Evolutionary conservation across 2,888 invertebrate genomes (phyloP), one percentile per base, ranked within the genome.

Genomic region (Hirtodrosophila confusa): DNA sequence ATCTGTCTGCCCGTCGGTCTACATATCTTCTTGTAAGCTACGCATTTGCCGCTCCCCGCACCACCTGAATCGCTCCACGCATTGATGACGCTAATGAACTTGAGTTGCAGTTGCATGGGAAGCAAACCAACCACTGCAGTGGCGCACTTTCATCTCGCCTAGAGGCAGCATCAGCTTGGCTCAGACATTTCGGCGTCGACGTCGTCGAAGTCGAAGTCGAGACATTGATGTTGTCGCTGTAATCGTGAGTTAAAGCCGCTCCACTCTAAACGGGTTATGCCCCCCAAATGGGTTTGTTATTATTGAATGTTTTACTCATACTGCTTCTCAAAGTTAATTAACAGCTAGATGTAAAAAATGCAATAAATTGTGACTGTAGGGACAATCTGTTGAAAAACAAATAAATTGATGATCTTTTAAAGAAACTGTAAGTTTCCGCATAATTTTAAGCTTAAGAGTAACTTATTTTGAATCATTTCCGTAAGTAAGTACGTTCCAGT

Each of bases 61-160:
- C 29, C 41, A 37, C 39, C 37, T 33, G 33, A 49, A 53, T 17
- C 36, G 43, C 17, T 23, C 39, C 33, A 36, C 51, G 37, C 49
- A 53, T 51, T 50, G 63, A 64, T 75, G 69, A 78, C 75, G 67
- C 67, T 78, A 76, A 78, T 76, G 62, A 76, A 75, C 75, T 61
- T 61, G 51, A 63, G 69, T 53, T 69, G 75, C 65, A 60, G 43
- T 49, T 55, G 64, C 75, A 67, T 78, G 69, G 65, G 78, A 69
- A 78, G 49, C 67, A 47, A 64, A 47, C 51, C 71, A 66, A 62
- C 60, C 55, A 66, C 66, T 67, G 60, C 55, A 66, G 69, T 67
- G 60, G 75, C 75, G 64, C 70, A 76, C 78, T 76, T 78, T 76
- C 76, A 78, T 75, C 75, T 63, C 39, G 54, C 49, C 50, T 41